A percentile compares a stretch with the other conserved stretches of the same genome.
phyloP scores from a whole-genome alignment of 2,113 vertebrate species.

The Platanista minor region DNA sequence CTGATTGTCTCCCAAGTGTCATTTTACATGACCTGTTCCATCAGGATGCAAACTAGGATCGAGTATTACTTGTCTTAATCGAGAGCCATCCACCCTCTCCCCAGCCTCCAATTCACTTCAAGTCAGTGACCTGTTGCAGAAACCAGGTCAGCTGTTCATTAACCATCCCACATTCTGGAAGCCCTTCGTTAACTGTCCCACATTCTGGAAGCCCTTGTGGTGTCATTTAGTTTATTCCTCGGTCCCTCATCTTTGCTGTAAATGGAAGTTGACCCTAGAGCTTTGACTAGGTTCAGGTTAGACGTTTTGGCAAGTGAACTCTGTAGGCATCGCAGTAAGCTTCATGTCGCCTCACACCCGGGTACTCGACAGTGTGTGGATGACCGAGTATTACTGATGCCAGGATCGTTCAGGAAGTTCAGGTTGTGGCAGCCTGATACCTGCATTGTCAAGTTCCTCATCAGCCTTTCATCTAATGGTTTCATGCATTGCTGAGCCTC shows the following conservation, averaged over 20 bases:
- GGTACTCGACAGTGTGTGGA: accelerated
- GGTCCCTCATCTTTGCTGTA: neutral
- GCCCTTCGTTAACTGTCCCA: neutral
- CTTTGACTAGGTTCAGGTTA: neutral
- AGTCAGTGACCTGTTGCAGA: neutral
- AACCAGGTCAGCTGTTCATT: neutral
- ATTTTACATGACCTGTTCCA: neutral
- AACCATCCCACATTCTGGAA: neutral
- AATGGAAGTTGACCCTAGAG: neutral
- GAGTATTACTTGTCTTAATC: neutral
- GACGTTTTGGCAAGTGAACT: neutral
- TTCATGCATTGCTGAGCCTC: too few species aligned
- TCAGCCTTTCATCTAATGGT: neutral
- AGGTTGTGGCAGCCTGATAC: neutral
- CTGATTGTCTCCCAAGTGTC: neutral
- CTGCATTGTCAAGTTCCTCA: neutral
- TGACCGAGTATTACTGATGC: neutral
- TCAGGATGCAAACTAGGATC: neutral
- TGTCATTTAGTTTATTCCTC: neutral
- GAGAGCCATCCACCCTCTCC: neutral
- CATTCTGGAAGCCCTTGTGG: neutral
- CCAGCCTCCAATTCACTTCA: neutral
- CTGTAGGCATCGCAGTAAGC: accelerated
- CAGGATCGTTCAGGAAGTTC: neutral
- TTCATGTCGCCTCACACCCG: accelerated